Evolutionary conservation across 1,140 invertebrate species (phyloP), one percentile per base, ranked within the genome.

Genomic region (Telenomus remus): DNA sequence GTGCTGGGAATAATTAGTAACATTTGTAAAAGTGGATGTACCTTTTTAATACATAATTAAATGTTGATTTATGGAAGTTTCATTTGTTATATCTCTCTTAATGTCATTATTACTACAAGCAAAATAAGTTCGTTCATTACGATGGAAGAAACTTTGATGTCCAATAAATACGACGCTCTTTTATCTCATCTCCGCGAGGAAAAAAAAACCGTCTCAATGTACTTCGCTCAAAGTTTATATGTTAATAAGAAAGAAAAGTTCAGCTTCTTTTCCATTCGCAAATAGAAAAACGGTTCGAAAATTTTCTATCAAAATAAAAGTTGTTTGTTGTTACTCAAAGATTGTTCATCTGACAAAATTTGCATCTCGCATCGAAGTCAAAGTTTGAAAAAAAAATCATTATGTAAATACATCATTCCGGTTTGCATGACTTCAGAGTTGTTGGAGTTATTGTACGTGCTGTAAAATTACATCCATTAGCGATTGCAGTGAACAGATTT

Each of bases 41-140:
- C 37, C 9, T 39, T 11, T 39, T 39, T 39, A 11, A 9, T 39
- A 10, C 2, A 10, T 5, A 39, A 39, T 11, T 39, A n/a, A 39
- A 39, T 39, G 37, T 39, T 39, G 37, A 39, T 34, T 33, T 34
- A 15, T 14, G 5, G 7, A 50, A 50, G 19, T 50, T 34, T 6
- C 12, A 33, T 27, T 50, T 50, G 19, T 50, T 50, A 50, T 33
- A 50, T 33, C 48, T 50, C 33, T 50, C 27, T n/a, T 50, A 50
- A 50, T 50, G 27, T 11, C 48, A 33, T 27, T 50, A 50, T 50
- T 50, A 27, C 12, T 11, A 33, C 12, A 33, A 33, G 19, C n/a
- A 33, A 50, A 50, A 50, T 50, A 50, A 50, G 19, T 33, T 50
- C 33, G 4, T 12, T 50, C 6, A 19, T 50, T 50, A 47, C n/a